phyloP scores from a whole-genome alignment of 2,797 vertebrate genomes.

The Meda fulgida region DNA sequence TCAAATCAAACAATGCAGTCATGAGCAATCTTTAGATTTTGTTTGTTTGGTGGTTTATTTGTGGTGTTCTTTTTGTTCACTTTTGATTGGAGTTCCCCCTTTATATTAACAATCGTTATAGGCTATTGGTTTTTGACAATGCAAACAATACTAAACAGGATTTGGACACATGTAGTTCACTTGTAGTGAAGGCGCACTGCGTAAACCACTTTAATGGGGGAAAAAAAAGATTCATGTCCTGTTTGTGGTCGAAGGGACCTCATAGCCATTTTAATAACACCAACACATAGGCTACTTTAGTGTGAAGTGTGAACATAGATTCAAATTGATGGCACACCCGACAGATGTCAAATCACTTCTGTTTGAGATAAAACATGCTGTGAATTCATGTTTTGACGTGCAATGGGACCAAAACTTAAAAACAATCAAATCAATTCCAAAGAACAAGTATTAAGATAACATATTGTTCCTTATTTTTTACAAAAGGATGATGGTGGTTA shows the following conservation, averaged over 20 bases:
- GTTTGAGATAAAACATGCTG: neutral
- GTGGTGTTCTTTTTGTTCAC: too few relatives aligned
- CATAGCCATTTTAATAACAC: neutral
- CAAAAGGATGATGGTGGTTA: neutral
- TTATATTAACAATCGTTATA: neutral
- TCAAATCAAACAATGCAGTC: neutral
- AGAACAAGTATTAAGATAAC: neutral
- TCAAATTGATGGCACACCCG: neutral
- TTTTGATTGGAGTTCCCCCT: neutral
- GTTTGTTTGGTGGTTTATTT: too few relatives aligned
- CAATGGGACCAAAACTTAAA: neutral
- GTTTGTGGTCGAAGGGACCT: neutral
- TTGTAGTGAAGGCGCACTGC: neutral
- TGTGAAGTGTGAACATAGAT: neutral
- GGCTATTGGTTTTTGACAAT: neutral
- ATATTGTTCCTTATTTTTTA: slow-evolving; percentile 1
- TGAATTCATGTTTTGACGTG: neutral
- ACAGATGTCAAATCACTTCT: too few relatives aligned
- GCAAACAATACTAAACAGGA: neutral
- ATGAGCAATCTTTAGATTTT: too few relatives aligned
- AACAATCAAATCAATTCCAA: neutral
- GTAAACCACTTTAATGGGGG: neutral
- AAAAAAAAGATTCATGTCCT: neutral
- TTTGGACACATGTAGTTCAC: too few relatives aligned
- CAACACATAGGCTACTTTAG: too few relatives aligned